Base-by-base conservation (phyloP, 2,888 invertebrate genomes). In the Leptopilina drosophilae region DNA sequence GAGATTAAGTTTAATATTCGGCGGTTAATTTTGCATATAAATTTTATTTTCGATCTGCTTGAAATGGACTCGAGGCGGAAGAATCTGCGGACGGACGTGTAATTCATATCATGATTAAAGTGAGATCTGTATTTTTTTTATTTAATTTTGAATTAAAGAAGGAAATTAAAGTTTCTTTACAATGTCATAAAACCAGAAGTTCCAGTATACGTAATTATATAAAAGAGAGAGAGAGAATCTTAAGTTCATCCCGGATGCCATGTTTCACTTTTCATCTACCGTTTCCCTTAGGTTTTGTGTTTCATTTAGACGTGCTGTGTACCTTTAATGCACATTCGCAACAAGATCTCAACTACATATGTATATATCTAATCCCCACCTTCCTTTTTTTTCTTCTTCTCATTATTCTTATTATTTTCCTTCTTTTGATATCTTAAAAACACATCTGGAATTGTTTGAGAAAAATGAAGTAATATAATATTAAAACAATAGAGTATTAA, bases 231-330 rank as follows among this genome's bases (percentile, higher is more conserved):
- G 49, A 49, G 49, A 69, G 14, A 69, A 73, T 53, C 53, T 53
- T 49, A 53, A 73, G 69, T 73, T 73, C 69, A 73, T 73, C 69
- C 69, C 69, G 69, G 69, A 73, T 73, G 56, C 56, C 53, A 53
- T 73, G 69, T 73, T 73, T 73, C 33, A 73, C 69, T 73, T 73
- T 73, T 53, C 69, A 73, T 73, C 56, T 33, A 73, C 69, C 33
- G n/a, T 53, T 73, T 73, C 53, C 69, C 53, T 73, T 56, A 73
- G 53, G 69, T 73, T 73, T 73, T 53, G n/a, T 33, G 49, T 73
- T 73, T 53, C 69, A 73, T 53, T 53, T 69, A 69, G 69, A 49
- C 69, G 69, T 49, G 49, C 49, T 12, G 20, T 53, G 53, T 53
- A 49, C 53, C 6, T 69, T 42, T 67, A 67, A 67, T 67, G 46